Evolutionary conservation across 1,140 invertebrate genomes (phyloP), one percentile per base, ranked within the genome.

Genomic region (Aradophagus sp.): DNA sequence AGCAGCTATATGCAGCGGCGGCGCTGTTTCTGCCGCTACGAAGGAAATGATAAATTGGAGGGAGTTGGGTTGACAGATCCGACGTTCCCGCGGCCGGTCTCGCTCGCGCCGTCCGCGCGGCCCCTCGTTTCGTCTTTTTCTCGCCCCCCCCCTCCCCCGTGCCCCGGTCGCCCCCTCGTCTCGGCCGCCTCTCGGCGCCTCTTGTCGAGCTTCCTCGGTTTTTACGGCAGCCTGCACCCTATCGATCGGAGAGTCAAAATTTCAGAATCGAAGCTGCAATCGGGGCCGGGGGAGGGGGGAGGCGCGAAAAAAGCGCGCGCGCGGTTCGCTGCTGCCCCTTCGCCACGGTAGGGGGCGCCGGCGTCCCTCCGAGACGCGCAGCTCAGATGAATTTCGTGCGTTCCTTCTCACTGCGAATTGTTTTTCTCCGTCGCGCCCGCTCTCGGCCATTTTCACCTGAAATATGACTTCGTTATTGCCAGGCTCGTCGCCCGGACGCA

Each of bases 191-290:
- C 58, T 48, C 48, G 52, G 65, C 69, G 66, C 73, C 59, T 74
- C 75, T 70, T 75, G 69, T 78, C 66, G 61, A 62, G 44, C 73
- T 67, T 61, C 35, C 55, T 47, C 67, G 52, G 61, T 71, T 80
- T 80, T 79, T 74, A 70, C 75, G 73, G 65, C 76, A 74, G 73
- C 67, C 74, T 70, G 74, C 77, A 77, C 75, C 75, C 77, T 83
- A 84, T 84, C 79, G 82, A 83, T 82, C 81, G 81, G 78, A 81
- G 82, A 84, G 81, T 82, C 80, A 84, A 84, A 84, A 81, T 82
- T 84, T 82, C 75, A 74, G 71, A 75, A 79, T 74, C 73, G 75
- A 72, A 75, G 74, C 56, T 44, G 76, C 75, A 78, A 79, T 70
- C 75, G 73, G 76, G n/a, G 70, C 71, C 69, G 53, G 55, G 63